These are phyloP conservation scores for Dinoponera quadriceps DNA, from an alignment of 1,140 invertebrate species.

Conservation along the genomic window DNA sequence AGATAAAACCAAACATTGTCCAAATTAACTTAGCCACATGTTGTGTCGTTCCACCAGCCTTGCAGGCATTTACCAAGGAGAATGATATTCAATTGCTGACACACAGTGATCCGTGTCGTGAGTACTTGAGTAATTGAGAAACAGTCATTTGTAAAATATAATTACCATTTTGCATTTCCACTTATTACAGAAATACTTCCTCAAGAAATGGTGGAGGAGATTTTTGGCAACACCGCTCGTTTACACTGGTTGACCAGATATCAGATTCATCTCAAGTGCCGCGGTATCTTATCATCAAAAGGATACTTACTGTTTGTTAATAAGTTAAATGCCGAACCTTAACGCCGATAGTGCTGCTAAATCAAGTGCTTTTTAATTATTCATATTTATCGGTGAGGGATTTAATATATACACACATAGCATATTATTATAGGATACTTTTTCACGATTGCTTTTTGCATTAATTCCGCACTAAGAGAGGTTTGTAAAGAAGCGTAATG, in stretches of 20 bases:
- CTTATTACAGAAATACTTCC: conserved; percentile 88
- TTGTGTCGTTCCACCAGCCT: conserved; percentile 96
- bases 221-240: conserved; percentile 84
- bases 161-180: conserved; percentile 1
- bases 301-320: conserved; percentile 89
- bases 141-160: neutral
- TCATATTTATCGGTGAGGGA: conserved; percentile 5
- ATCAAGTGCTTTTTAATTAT: too few species aligned
- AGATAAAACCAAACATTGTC: conserved; percentile 95
- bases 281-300: conserved; percentile 95
- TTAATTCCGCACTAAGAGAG: too few species aligned
- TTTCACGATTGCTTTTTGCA: too few species aligned
- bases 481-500: too few species aligned
- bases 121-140: conserved; percentile 68
- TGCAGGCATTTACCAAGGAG: conserved; percentile 95
- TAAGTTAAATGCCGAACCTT: conserved; percentile 60
- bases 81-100: conserved; percentile 97
- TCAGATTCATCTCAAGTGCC: conserved; percentile 94
- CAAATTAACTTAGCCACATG: conserved; percentile 98
- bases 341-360: conserved; percentile 6
- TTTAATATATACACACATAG: conserved; percentile 38
- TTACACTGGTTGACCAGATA: conserved; percentile 92
- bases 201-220: conserved; percentile 83
- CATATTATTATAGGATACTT: neutral
- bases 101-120: conserved; percentile 96